phyloP scores from a whole-genome alignment of 2,113 vertebrate species.

The Alethe castanea region DNA sequence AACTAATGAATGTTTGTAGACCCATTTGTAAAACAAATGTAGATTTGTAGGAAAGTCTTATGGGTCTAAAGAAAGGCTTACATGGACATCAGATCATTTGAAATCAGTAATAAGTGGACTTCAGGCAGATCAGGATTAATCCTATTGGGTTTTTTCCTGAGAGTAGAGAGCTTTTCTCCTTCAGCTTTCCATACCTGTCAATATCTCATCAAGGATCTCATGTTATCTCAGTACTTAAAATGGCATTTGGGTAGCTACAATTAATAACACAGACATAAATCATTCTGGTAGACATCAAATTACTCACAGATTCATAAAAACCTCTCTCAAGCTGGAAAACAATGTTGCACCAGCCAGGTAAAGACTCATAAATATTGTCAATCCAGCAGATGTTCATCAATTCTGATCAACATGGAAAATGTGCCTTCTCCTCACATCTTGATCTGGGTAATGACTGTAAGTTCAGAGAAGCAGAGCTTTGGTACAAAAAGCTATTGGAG shows the following conservation, averaged over 20 bases:
- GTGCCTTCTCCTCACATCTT: neutral
- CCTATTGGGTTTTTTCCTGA: neutral
- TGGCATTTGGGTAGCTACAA: neutral
- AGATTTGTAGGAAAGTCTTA: neutral
- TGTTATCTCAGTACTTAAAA: neutral
- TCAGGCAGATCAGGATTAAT: neutral
- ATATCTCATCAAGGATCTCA: neutral
- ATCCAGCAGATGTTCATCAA: neutral
- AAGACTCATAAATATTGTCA: neutral
- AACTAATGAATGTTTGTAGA: neutral
- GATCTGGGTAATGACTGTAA: neutral
- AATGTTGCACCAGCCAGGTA: neutral
- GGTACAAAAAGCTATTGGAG: neutral
- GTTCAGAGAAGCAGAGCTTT: neutral
- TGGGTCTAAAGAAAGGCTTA: neutral
- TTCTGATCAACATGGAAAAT: neutral
- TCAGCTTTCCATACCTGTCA: neutral
- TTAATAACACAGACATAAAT: neutral
- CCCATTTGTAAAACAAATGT: neutral
- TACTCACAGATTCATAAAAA: neutral
- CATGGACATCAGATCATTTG: neutral
- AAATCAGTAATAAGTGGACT: neutral
- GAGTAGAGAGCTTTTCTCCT: neutral
- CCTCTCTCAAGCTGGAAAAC: neutral
- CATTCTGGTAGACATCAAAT: neutral